Base-by-base conservation (phyloP, 2,797 vertebrate species). In the Kryptolebias ocellatus region DNA sequence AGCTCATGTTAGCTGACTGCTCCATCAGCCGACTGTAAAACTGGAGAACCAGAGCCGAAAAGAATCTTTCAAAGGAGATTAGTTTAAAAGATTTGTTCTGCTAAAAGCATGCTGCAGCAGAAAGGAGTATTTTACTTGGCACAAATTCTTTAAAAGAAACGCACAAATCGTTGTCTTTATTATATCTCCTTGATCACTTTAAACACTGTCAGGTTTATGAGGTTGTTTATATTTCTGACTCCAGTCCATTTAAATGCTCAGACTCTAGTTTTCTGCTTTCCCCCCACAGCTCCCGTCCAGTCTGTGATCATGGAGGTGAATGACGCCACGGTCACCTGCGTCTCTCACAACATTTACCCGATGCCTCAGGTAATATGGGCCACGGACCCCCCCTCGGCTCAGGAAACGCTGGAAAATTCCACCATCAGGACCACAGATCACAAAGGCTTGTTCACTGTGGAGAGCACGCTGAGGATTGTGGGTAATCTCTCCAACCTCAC, bases 341-440 rank as follows among this genome's bases (percentile, higher is more conserved):
- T 88, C 74, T 92, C 92, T 70, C 81, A 91, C 51, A 91, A 90
- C 84, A 86, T 94, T 82, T 94, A 95, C 74, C 94, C 94, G 1
- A 37, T 82, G 45, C 94, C 94, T 56, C 85, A 90, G 53, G 85
- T 95, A 49, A 76, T 65, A 0, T 94, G 94, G 94, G 71, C 80
- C 63, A 93, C 90, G 6, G 87, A 91, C 2, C 94, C 93, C 5
- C 74, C 87, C 0, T 83, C 81, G 6, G 75, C 81, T 28, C 80
- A 44, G 29, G 68, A 70, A 47, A 76, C 66, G 66, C 53, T 90
- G 0, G 70, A 87, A 63, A 93, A 92, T 51, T 67, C 77, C 66
- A 90, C 91, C 56, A 70, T 76, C 15, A 93, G 83, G 81, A 92
- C 82, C n/a, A 83, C 89, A 1, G 93, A 95, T 70, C 83, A 89